phyloP scores from a whole-genome alignment of 2,888 invertebrate species.

The Phengaris arion region DNA sequence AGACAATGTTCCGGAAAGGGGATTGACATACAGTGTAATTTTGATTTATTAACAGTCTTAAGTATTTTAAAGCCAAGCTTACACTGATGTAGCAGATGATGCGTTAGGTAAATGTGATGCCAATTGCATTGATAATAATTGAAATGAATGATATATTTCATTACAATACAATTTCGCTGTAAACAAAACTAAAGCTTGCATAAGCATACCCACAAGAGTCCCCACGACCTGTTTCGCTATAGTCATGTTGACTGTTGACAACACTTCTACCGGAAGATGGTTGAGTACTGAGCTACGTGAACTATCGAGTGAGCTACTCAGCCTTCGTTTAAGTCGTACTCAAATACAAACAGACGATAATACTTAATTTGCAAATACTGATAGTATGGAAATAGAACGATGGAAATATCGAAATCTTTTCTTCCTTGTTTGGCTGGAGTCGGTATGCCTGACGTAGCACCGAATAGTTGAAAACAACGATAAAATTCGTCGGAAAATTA shows the following conservation, averaged over 20 bases:
- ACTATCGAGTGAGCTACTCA: neutral
- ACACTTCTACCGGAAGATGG: neutral
- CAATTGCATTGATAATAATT: too few relatives aligned
- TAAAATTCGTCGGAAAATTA: too few relatives aligned
- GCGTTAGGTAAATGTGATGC: too few relatives aligned
- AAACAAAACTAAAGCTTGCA: too few relatives aligned
- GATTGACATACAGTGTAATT: too few relatives aligned
- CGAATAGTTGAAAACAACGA: too few relatives aligned
- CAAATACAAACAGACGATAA: conserved; percentile 13
- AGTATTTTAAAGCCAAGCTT: too few relatives aligned
- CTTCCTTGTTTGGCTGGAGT: neutral
- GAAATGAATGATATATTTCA: too few relatives aligned
- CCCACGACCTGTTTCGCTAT: conserved; percentile 21
- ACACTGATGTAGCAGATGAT: too few relatives aligned
- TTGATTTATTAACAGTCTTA: too few relatives aligned
- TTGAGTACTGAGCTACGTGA: neutral
- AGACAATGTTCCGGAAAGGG: too few relatives aligned
- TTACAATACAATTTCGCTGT: too few relatives aligned
- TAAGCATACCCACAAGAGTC: conserved; percentile 17
- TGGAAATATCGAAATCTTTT: neutral
- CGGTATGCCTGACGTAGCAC: neutral
- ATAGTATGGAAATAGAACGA: neutral
- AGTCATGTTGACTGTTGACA: neutral
- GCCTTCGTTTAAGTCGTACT: neutral
- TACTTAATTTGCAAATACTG: conserved; percentile 18